Percentiles rank a stretch among this genome's conserved stretches.
Evolutionary conservation across 2,797 vertebrate species (phyloP).

Genomic region (Falco peregrinus): DNA sequence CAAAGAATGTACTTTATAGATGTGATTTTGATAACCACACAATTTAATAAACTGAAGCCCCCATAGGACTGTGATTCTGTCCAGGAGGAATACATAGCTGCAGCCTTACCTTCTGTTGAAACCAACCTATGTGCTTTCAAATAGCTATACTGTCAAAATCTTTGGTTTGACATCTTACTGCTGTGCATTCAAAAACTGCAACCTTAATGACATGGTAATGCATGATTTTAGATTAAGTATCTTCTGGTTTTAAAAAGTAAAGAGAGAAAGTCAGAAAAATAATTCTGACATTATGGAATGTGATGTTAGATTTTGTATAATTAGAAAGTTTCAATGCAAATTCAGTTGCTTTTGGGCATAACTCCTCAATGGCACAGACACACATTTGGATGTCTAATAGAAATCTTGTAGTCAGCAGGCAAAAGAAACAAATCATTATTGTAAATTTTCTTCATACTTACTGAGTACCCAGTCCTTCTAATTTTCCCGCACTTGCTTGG

Average conservation of each 20-base stretch:
- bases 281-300: neutral
- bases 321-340: neutral
- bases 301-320: neutral
- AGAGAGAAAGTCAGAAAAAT: neutral
- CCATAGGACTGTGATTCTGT: neutral
- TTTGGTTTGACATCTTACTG: neutral
- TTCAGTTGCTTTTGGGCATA: neutral
- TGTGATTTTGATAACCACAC: neutral
- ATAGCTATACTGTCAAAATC: neutral
- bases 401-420: neutral
- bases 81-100: neutral
- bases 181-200: neutral
- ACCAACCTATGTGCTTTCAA: neutral
- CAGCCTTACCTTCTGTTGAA: neutral
- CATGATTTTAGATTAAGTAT: neutral
- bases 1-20: neutral
- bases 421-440: neutral
- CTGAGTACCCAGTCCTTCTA: neutral
- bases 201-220: neutral
- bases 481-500: neutral
- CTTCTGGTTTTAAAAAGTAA: neutral
- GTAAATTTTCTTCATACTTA: neutral
- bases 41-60: neutral
- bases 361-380: neutral
- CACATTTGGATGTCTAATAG: neutral